Evolutionary conservation across 1,140 invertebrate species (phyloP).

Genomic region (Mercenaria mercenaria): DNA sequence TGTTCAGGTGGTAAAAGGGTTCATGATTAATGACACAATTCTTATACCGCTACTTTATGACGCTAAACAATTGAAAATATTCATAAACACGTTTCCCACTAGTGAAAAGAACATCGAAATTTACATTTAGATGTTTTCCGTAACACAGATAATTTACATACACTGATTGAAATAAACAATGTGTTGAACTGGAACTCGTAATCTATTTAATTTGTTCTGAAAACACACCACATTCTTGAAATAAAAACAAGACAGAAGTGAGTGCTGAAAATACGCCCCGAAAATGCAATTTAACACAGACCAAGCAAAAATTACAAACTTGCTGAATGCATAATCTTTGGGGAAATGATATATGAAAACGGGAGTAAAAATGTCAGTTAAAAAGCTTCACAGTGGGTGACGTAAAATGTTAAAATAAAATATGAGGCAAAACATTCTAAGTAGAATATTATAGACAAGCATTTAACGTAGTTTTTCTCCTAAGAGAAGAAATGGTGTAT

Average conservation of each 20-base stretch:
- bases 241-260: not conserved
- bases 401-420: not conserved
- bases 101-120: slow-evolving; percentile 11
- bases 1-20: not conserved
- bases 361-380: slow-evolving; percentile 47
- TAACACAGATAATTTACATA: not conserved
- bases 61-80: slow-evolving; percentile 25
- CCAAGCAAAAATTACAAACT: not conserved
- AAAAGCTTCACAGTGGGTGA: slow-evolving; percentile 33
- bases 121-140: slow-evolving; percentile 6
- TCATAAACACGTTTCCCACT: slow-evolving; percentile 4
- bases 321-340: slow-evolving; percentile 9
- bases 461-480: not conserved
- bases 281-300: slow-evolving; percentile 30
- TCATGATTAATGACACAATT: not conserved
- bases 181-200: not conserved
- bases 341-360: slow-evolving; percentile 37
- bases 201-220: slow-evolving; percentile 6
- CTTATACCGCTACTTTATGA: slow-evolving; percentile 1
- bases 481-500: not conserved
- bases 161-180: slow-evolving; percentile 3
- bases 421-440: not conserved
- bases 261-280: slow-evolving; percentile 9
- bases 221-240: slow-evolving; percentile 1
- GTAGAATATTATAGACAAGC: not conserved